phyloP scores from a whole-genome alignment of 1,140 invertebrate genomes.

The Heliconius hewitsoni region DNA sequence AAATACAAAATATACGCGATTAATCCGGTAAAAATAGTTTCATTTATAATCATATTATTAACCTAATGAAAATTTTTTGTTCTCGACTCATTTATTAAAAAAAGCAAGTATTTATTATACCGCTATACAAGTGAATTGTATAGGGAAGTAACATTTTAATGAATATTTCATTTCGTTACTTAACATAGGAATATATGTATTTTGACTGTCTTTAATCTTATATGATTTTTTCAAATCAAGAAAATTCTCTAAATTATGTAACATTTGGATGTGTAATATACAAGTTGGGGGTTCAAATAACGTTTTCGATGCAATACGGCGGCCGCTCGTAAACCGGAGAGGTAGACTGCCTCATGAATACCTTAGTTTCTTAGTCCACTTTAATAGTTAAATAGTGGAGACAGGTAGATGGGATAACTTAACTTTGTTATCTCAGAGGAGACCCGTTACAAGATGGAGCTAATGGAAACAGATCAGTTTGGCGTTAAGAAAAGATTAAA shows the following conservation, averaged over 20 bases:
- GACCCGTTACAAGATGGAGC: conserved; percentile 28
- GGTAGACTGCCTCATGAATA: conserved; percentile 73
- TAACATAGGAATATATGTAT: too few relatives aligned
- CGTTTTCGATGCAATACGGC: conserved; percentile 66
- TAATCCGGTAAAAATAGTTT: too few relatives aligned
- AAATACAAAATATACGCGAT: too few relatives aligned
- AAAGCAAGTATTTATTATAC: too few relatives aligned
- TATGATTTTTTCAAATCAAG: background rate
- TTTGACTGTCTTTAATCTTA: too few relatives aligned
- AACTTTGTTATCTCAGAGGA: conserved; percentile 41
- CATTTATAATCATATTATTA: too few relatives aligned
- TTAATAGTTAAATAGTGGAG: conserved; percentile 75
- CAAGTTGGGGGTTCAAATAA: conserved; percentile 54
- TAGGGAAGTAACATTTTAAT: background rate
- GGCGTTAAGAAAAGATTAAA: conserved; percentile 19
- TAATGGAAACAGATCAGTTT: conserved; percentile 29
- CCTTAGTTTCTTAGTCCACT: conserved; percentile 62
- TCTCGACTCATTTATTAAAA: too few relatives aligned
- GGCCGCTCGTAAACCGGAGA: conserved; percentile 64
- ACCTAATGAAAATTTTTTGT: too few relatives aligned
- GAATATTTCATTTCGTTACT: background rate
- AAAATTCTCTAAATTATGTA: conserved; percentile 49
- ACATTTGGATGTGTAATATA: conserved; percentile 62
- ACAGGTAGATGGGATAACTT: conserved; percentile 46
- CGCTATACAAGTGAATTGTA: background rate